Evolutionary conservation across 2,797 vertebrate species (phyloP).

Genomic region (Gallinago stenura): DNA sequence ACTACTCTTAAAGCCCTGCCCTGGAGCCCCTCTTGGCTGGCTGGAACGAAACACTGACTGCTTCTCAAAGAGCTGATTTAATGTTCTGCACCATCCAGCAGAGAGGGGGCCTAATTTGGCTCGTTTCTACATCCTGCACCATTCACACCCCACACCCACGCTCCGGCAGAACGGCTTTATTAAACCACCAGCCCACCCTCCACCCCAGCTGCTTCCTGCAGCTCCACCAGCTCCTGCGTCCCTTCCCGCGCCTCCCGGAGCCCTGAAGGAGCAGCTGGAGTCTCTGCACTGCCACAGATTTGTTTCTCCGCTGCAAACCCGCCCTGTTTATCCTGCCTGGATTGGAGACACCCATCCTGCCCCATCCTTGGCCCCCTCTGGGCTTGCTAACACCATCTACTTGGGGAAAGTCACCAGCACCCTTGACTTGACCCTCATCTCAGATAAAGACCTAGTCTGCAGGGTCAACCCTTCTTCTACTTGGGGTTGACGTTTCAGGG

Average conservation of each 20-base stretch:
- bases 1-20: neutral
- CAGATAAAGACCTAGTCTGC: neutral
- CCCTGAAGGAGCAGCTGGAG: neutral
- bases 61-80: neutral
- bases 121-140: neutral
- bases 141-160: neutral
- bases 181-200: neutral
- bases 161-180: neutral
- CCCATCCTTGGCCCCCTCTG: neutral
- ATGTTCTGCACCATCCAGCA: neutral
- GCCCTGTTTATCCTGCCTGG: neutral
- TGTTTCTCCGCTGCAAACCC: neutral
- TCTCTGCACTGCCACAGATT: neutral
- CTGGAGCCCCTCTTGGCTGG: neutral
- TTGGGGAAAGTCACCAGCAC: neutral
- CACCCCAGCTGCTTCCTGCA: neutral
- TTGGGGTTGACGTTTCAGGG: rapidly evolving
- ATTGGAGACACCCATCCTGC: neutral
- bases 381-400: neutral
- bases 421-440: neutral
- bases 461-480: neutral
- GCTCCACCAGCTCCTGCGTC: neutral
- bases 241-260: neutral
- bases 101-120: neutral
- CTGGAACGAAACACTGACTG: neutral